Evolutionary conservation across 2,888 invertebrate genomes (phyloP).

Genomic region (Drosophila falleni): DNA sequence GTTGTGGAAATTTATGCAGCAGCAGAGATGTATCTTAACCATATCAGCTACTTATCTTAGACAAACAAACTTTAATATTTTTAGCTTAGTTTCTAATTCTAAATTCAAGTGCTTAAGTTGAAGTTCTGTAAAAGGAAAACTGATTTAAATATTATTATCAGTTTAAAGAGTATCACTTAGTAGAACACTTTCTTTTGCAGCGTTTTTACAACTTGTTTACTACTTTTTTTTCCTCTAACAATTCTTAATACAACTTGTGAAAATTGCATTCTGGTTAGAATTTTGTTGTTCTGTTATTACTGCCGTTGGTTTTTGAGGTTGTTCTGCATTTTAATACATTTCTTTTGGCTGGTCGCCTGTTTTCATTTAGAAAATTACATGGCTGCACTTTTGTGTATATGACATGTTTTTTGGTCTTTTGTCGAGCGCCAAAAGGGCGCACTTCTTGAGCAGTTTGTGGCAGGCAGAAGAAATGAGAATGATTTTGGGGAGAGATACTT

Average conservation of each 20-base stretch:
- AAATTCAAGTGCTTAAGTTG: neutral
- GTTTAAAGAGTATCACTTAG: slow-evolving; percentile 9
- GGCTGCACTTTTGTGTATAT: slow-evolving; percentile 44
- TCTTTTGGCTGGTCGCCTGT: slow-evolving; percentile 33
- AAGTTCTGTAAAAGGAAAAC: no score
- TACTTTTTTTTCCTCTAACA: slow-evolving; percentile 14
- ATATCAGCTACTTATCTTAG: neutral
- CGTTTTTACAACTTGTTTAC: slow-evolving; percentile 6
- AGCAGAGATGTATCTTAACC: neutral
- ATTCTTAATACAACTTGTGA: slow-evolving; percentile 57
- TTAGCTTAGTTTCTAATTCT: neutral
- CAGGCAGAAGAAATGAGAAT: neutral
- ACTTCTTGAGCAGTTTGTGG: slow-evolving; percentile 23
- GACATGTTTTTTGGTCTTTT: slow-evolving; percentile 43
- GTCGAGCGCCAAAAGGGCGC: slow-evolving; percentile 37
- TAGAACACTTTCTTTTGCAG: neutral
- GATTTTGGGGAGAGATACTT: slow-evolving; percentile 11
- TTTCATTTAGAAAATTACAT: slow-evolving; percentile 69
- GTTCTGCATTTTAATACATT: slow-evolving; percentile 52
- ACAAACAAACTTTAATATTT: neutral
- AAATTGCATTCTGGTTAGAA: slow-evolving; percentile 56
- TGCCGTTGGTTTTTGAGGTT: slow-evolving; percentile 28
- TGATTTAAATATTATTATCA: neutral
- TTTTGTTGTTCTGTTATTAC: slow-evolving; percentile 41
- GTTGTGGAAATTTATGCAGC: slow-evolving; percentile 3